Evolutionary conservation across 2,113 vertebrate species (phyloP).

Genomic region (Pholis gunnellus): DNA sequence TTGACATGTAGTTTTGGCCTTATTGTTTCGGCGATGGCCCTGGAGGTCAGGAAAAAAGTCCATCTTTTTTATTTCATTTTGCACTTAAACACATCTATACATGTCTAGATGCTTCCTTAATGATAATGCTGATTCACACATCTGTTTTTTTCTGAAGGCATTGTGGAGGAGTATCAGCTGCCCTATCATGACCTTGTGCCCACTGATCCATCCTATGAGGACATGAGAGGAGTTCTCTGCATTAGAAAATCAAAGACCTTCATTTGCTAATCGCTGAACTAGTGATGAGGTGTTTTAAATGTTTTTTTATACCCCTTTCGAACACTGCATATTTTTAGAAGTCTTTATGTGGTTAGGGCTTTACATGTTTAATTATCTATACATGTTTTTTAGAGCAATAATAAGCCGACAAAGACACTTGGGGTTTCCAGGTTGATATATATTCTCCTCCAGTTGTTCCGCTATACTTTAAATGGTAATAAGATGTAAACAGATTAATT

Average conservation of each 20-base stretch:
- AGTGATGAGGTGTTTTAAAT: conserved; percentile 89
- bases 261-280: conserved; percentile 95
- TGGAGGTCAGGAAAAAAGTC: conserved; percentile 88
- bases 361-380: neutral
- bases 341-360: neutral
- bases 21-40: conserved; percentile 95
- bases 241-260: conserved; percentile 93
- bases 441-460: too few relatives aligned
- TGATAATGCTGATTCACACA: neutral
- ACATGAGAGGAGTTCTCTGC: conserved; percentile 96
- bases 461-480: too few relatives aligned
- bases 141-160: conserved; percentile 82
- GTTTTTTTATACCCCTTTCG: neutral
- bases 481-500: neutral
- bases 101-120: neutral
- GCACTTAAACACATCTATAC: too few relatives aligned
- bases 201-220: conserved; percentile 95
- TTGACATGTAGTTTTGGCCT: conserved; percentile 99
- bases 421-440: too few relatives aligned
- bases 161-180: conserved; percentile 97
- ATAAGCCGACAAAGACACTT: neutral
- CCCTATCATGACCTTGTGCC: conserved; percentile 95
- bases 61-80: too few relatives aligned
- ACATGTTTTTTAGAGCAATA: neutral
- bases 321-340: neutral